These are phyloP conservation scores for Microtus ochrogaster DNA, from an alignment of 2,113 vertebrate genomes.

Conservation along the genomic window DNA sequence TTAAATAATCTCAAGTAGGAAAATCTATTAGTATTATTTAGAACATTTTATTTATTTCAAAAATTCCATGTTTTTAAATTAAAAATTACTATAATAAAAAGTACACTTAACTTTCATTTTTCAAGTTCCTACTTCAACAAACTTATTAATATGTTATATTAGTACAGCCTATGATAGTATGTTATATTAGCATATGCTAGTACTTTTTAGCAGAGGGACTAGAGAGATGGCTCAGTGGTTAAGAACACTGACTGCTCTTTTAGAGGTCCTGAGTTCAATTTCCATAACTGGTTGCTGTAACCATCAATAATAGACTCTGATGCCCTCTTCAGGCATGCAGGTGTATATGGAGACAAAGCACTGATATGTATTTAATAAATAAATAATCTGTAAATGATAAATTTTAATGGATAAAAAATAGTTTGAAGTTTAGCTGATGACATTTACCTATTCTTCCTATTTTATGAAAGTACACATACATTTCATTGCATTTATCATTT, in stretches of 20 bases:
- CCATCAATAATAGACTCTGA: neutral
- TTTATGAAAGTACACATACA: neutral
- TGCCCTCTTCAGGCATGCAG: neutral
- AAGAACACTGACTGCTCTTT: neutral
- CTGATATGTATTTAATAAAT: neutral
- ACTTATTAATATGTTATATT: constrained; percentile 36
- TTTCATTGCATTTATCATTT: constrained; percentile 34
- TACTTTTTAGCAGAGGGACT: neutral
- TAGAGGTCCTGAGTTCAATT: neutral
- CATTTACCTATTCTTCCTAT: constrained; percentile 1
- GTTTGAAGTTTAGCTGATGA: neutral
- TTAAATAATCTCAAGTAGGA: neutral
- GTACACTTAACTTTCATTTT: neutral
- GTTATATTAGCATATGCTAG: neutral
- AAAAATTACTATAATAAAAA: neutral
- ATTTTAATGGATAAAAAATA: constrained; percentile 29
- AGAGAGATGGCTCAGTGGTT: neutral
- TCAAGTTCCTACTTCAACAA: neutral
- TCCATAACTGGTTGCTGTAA: neutral
- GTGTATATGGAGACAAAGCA: neutral
- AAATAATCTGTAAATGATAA: neutral
- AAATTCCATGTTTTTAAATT: neutral
- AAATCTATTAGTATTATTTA: neutral
- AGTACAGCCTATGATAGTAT: neutral
- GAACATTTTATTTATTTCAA: neutral